Base-by-base conservation (phyloP, 1,140 invertebrate genomes). In the Centruroides sculpturatus region DNA sequence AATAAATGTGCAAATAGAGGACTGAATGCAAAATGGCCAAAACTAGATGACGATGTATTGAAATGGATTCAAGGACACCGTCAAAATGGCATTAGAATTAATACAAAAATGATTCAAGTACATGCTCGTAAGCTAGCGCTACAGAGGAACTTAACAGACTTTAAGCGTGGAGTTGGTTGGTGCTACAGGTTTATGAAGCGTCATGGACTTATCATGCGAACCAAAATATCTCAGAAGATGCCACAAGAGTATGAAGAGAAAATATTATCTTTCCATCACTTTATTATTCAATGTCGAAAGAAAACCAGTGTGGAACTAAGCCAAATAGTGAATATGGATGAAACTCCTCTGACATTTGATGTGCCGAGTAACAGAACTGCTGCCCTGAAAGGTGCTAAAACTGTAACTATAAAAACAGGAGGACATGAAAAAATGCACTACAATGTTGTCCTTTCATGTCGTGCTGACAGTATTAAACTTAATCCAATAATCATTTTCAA, bases 401-500 rank as follows among this genome's bases (percentile, higher is more conserved):
- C 47, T n/a, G 55, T 64, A 49, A 13, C 9, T 47, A 47, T 59
- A 13, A 57, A 56, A 53, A 64, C 62, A 57, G 56, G 57, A 5
- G 59, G 59, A 12, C 52, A 60, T 52, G 59, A 64, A 57, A 62
- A 62, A 55, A 34, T 60, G 10, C 41, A 57, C 9, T 64, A 59
- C 35, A 64, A 53, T 47, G 46, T 60, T 51, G 54, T 60, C 3
- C 41, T 64, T 23, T 52, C 52, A 11, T 47, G 47, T 35, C 51
- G 35, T 46, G 35, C 58, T 54, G 50, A 59, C 23, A 59, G 62
- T 13, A 8, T 9, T 8, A 64, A 56, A 56, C 41, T 36, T 53
- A 23, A 56, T 46, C 58, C 62, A 35, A 56, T 60, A 36, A 64
- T 64, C 12, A 64, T 64, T n/a, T 60, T 60, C 49, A 60, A 60